Evolutionary conservation across 2,797 vertebrate species (phyloP).

Genomic region (Acanthiza pusilla): DNA sequence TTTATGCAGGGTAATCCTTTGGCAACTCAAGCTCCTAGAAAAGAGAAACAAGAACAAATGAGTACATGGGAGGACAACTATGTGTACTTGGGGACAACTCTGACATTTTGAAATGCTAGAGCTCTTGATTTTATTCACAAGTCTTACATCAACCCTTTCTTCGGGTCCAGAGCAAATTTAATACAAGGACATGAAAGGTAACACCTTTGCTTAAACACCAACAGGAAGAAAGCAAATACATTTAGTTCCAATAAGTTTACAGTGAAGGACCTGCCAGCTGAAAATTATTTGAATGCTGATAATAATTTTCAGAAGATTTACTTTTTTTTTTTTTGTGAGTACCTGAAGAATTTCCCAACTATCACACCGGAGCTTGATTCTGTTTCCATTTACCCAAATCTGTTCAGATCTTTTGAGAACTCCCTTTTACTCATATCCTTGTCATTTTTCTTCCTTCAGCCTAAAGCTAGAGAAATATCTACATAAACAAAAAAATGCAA

Average conservation of each 20-base stretch:
- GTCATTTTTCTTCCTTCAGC: background rate
- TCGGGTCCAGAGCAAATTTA: background rate
- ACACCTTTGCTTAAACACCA: background rate
- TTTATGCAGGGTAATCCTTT: constrained; percentile 97
- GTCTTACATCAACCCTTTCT: background rate
- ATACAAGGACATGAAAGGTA: background rate
- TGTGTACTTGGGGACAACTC: background rate
- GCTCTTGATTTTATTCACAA: background rate
- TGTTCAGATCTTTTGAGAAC: background rate
- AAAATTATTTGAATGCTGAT: background rate
- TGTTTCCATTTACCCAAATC: background rate
- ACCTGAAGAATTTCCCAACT: background rate
- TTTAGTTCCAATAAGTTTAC: background rate
- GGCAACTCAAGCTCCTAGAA: constrained; percentile 93
- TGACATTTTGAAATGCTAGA: background rate
- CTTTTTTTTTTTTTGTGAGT: background rate
- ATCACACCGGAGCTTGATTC: background rate
- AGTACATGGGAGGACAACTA: background rate
- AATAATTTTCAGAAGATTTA: background rate
- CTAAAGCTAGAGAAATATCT: background rate
- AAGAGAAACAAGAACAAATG: constrained; percentile 49
- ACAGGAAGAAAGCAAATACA: background rate
- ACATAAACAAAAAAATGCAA: background rate
- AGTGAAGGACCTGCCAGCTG: background rate
- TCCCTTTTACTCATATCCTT: background rate